Conservation (phyloP, 1,140 invertebrate genomes). For the Coboldia fuscipes region DNA sequence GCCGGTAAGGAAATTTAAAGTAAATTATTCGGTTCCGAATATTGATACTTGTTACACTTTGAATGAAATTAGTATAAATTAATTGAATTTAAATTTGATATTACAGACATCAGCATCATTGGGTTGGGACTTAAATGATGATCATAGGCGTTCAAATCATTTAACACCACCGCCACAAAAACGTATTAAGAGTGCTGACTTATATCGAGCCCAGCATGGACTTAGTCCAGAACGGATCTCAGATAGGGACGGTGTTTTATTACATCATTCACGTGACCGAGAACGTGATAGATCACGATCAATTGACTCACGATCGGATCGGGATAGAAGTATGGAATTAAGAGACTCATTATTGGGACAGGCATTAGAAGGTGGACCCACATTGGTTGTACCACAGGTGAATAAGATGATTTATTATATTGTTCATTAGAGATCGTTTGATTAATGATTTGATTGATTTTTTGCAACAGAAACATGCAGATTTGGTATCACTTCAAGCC, state of each 20-base stretch:
- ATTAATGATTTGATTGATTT: slow-evolving; percentile 6
- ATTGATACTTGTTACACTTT: slow-evolving; percentile 1
- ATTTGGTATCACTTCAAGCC: slow-evolving; percentile 25
- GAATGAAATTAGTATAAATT: background rate
- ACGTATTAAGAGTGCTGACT: slow-evolving; percentile 33
- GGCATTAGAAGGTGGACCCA: slow-evolving; percentile 30
- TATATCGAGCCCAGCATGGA: slow-evolving; percentile 29
- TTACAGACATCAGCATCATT: slow-evolving; percentile 4
- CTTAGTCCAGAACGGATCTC: slow-evolving; percentile 17
- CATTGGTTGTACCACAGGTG: slow-evolving; percentile 1
- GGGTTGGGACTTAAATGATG: slow-evolving; percentile 4
- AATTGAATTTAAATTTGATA: background rate
- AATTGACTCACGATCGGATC: background rate
- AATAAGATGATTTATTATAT: background rate
- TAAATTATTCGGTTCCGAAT: background rate
- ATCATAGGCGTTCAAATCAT: slow-evolving; percentile 9
- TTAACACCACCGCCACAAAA: slow-evolving; percentile 32
- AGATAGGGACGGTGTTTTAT: slow-evolving; percentile 10
- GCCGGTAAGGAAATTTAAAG: slow-evolving; percentile 21
- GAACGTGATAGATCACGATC: slow-evolving; percentile 15
- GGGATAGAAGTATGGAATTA: slow-evolving; percentile 25
- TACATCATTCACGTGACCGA: slow-evolving; percentile 10
- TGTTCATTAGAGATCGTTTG: background rate
- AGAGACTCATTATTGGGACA: slow-evolving; percentile 48
- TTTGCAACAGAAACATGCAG: slow-evolving; percentile 5